These are phyloP conservation scores for Rafetus swinhoei DNA, from an alignment of 2,113 vertebrate species.

Conservation along the genomic window DNA sequence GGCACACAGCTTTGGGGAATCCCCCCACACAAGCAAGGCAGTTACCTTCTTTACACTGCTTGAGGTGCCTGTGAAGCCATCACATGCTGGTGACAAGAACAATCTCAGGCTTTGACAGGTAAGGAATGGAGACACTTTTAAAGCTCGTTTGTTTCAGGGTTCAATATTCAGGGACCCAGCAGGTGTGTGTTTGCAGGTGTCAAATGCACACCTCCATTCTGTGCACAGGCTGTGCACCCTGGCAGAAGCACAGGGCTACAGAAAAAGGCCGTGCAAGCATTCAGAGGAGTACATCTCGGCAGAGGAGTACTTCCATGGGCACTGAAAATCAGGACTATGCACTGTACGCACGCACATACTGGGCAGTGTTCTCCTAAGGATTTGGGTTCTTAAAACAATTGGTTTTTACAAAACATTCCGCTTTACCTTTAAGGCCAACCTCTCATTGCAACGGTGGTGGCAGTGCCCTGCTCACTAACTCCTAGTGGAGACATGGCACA, in stretches of 20 bases:
- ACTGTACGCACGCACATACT: background rate
- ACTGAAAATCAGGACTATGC: background rate
- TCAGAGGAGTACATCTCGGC: background rate
- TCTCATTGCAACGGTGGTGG: no score
- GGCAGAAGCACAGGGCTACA: background rate
- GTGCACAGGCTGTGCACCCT: background rate
- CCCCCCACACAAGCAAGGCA: background rate
- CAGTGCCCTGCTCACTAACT: background rate
- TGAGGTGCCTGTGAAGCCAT: background rate
- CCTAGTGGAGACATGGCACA: background rate
- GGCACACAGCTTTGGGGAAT: background rate
- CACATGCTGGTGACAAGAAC: background rate
- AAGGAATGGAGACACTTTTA: background rate
- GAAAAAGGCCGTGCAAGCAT: background rate
- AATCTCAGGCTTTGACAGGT: background rate
- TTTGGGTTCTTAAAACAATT: background rate
- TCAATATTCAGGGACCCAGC: background rate
- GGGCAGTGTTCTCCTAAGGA: background rate
- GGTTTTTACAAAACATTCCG: background rate
- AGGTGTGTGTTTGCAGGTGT: background rate
- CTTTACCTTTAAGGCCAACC: background rate
- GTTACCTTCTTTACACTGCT: background rate
- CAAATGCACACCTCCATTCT: background rate
- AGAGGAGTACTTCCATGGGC: background rate
- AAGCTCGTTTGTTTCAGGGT: background rate